Percentiles rank a stretch among this genome's conserved stretches.
Evolutionary conservation across 2,888 invertebrate genomes (phyloP).

Genomic region (Seladonia tumulorum): DNA sequence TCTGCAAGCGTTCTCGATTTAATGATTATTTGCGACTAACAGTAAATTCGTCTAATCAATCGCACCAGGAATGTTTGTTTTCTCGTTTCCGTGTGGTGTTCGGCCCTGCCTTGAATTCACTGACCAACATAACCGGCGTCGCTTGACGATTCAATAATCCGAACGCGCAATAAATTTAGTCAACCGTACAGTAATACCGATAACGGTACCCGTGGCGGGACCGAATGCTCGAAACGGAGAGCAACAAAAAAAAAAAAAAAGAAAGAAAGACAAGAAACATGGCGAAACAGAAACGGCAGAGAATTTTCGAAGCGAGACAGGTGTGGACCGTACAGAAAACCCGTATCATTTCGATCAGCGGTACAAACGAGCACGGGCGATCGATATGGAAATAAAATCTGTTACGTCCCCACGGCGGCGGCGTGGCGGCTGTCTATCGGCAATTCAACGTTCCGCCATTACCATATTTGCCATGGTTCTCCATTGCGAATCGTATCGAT

Average conservation of each 20-base stretch:
- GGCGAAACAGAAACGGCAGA: conserved; percentile 8
- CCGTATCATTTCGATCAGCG: conserved; percentile 68
- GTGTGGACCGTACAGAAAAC: conserved; percentile 54
- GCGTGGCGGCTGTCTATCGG: neutral
- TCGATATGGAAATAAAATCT: conserved; percentile 10
- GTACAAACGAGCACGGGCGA: conserved; percentile 34
- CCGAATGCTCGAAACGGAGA: conserved; percentile 60
- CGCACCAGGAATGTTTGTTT: neutral
- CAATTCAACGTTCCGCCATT: neutral
- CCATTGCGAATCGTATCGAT: conserved; percentile 5
- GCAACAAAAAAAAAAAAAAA: neutral
- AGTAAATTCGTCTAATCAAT: neutral
- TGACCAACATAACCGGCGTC: conserved; percentile 39
- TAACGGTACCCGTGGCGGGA: conserved; percentile 68
- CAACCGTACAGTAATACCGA: conserved; percentile 62
- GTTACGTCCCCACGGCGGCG: neutral
- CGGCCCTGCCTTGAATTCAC: conserved; percentile 1
- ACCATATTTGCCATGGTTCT: conserved; percentile 14
- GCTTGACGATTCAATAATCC: conserved; percentile 57
- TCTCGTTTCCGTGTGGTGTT: neutral
- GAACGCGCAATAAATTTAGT: conserved; percentile 62
- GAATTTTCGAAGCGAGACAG: conserved; percentile 49
- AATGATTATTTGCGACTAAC: neutral
- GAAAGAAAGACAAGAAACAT: too few relatives aligned
- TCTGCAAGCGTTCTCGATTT: neutral